Base-by-base conservation (phyloP, 2,888 invertebrate species). In the Erebia ligea region DNA sequence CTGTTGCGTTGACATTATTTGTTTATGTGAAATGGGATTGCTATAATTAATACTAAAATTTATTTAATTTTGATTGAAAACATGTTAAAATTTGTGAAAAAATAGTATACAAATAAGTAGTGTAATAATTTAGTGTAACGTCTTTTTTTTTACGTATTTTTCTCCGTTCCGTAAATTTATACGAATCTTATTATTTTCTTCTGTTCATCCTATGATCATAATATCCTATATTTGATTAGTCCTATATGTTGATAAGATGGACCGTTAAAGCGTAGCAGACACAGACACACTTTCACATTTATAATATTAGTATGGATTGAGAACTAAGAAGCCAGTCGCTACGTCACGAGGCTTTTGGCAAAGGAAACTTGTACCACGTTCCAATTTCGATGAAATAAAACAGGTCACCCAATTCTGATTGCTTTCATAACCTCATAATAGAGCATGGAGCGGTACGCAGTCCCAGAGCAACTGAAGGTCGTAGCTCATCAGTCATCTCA, bases 391-490 rank as follows among this genome's bases (percentile, higher is more conserved):
- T 63, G 63, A 50, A 50, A 63, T 48, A 63, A 63, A 63, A 48
- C 63, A 63, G 63, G 50, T 63, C 63, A 63, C 63, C 63, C 50
- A 25, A 63, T 50, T 52, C 63, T 34, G 48, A 50, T 50, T 63
- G 63, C 63, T 63, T 63, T 63, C 50, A 50, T 63, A 63, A 63
- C 64, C 54, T 64, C 40, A 54, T 64, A 64, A 64, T 64, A 54
- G 64, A 64, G 64, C 54, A 54, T 64, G 34, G 64, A 52, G 40
- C 40, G 17, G 25, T 54, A 64, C 64, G 64, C 64, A 64, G 40
- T 64, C 52, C 54, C 54, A n/a, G 64, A 50, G 40, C 64, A 17
- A 17, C 64, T 54, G 15, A 64, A 52, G 64, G 64, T 64, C 40
- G 17, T 34, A 54, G 17, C 64, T 40, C 64, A 52, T 52, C n/a